Evolutionary conservation across 2,888 invertebrate species (phyloP).

Genomic region (Stenoptilia bipunctidactyla): DNA sequence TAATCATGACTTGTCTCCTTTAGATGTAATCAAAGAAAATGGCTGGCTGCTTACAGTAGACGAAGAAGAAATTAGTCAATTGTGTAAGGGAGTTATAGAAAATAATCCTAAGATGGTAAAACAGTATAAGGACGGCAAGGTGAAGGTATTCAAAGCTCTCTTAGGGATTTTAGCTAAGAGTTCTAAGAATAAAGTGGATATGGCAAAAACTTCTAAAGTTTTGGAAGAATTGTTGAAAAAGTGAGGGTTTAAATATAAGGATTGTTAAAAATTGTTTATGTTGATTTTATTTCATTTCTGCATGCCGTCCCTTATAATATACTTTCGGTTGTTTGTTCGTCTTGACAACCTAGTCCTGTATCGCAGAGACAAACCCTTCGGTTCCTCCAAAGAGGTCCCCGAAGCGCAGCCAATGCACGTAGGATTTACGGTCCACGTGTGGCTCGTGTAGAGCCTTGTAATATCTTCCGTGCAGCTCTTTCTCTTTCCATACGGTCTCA

Average conservation of each 20-base stretch:
- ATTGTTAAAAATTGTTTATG: conserved; percentile 5
- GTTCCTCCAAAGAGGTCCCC: too few species aligned
- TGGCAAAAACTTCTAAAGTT: conserved; percentile 72
- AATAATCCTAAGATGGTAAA: conserved; percentile 76
- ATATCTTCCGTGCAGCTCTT: too few species aligned
- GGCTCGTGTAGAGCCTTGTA: too few species aligned
- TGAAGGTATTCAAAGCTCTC: conserved; percentile 76
- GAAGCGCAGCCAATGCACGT: too few species aligned
- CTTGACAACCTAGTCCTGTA: too few species aligned
- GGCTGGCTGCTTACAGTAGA: conserved; percentile 77
- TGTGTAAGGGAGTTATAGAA: conserved; percentile 73
- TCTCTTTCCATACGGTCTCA: too few species aligned
- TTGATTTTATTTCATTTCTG: too few species aligned
- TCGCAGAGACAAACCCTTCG: too few species aligned
- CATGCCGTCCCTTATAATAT: too few species aligned
- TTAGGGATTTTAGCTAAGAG: conserved; percentile 71
- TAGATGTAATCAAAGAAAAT: conserved; percentile 71
- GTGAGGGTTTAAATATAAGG: conserved; percentile 24
- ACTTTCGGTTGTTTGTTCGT: too few species aligned
- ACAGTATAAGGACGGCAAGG: conserved; percentile 78
- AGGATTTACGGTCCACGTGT: too few species aligned
- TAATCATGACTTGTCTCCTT: conserved; percentile 28
- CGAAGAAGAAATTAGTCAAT: conserved; percentile 63
- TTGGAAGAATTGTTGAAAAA: conserved; percentile 74
- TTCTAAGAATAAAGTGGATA: conserved; percentile 76